phyloP scores from a whole-genome alignment of 2,113 vertebrate species.

The Aldabrachelys gigantea region DNA sequence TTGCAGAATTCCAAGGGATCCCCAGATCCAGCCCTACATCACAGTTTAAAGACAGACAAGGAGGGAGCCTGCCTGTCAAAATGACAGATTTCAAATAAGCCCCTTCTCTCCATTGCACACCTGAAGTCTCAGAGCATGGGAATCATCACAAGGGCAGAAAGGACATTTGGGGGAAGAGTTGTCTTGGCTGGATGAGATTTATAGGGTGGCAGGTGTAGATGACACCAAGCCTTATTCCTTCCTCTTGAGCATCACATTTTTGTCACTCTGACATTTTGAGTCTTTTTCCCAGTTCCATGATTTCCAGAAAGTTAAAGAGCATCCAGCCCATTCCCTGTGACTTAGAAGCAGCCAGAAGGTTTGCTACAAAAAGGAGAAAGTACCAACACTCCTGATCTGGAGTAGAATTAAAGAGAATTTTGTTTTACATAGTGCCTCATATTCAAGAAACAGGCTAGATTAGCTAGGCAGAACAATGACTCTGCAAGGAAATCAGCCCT shows the following conservation, averaged over 20 bases:
- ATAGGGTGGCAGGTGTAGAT: not conserved
- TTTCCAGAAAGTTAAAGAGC: not conserved
- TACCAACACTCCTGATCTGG: not conserved
- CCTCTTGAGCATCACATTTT: not conserved
- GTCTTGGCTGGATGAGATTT: not conserved
- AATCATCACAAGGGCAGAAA: not conserved
- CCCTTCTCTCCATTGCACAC: not conserved
- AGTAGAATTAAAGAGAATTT: not conserved
- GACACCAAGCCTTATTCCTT: not conserved
- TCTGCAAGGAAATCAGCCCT: not conserved
- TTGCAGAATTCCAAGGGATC: not conserved
- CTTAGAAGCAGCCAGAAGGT: not conserved
- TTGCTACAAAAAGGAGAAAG: not conserved
- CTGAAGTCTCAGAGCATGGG: not conserved
- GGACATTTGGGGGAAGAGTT: not conserved
- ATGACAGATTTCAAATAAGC: not conserved
- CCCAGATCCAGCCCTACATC: not conserved
- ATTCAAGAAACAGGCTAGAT: not conserved
- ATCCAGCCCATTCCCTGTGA: not conserved
- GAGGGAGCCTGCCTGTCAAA: rapidly evolving
- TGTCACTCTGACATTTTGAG: not conserved
- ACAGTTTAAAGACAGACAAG: rapidly evolving
- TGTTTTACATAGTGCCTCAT: not conserved
- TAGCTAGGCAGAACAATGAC: not conserved
- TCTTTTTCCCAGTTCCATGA: not conserved